Conservation (phyloP, 1,140 invertebrate genomes). For the Magallana angulata region DNA sequence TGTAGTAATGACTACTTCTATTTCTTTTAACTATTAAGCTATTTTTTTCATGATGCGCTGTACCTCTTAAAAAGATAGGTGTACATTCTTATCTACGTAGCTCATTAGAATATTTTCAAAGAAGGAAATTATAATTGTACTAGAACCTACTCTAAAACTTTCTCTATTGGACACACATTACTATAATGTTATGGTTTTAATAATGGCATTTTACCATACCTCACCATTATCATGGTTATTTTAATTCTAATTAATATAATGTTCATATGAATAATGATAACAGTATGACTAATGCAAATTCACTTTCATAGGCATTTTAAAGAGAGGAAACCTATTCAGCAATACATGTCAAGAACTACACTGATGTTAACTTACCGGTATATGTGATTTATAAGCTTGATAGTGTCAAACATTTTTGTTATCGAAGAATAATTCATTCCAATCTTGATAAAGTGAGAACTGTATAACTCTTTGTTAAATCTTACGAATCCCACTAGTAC, state of each 20-base stretch:
- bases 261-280: too few relatives aligned
- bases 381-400: not conserved
- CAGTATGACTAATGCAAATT: too few relatives aligned
- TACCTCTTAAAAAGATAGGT: not conserved
- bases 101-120: not conserved
- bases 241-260: too few relatives aligned
- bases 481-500: too few relatives aligned
- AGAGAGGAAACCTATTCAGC: too few relatives aligned
- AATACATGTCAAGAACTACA: too few relatives aligned
- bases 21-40: not conserved
- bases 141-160: too few relatives aligned
- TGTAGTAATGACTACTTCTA: not conserved
- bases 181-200: too few relatives aligned
- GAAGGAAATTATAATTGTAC: not conserved
- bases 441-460: not conserved
- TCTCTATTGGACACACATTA: too few relatives aligned
- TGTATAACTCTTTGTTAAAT: not conserved
- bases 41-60: not conserved
- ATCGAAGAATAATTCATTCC: not conserved
- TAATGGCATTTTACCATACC: too few relatives aligned
- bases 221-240: too few relatives aligned
- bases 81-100: not conserved
- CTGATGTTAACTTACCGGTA: not conserved
- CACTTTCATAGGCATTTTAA: too few relatives aligned
- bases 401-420: not conserved